Conservation (phyloP, 2,797 vertebrate genomes). For the Oreonectes daqikongensis region DNA sequence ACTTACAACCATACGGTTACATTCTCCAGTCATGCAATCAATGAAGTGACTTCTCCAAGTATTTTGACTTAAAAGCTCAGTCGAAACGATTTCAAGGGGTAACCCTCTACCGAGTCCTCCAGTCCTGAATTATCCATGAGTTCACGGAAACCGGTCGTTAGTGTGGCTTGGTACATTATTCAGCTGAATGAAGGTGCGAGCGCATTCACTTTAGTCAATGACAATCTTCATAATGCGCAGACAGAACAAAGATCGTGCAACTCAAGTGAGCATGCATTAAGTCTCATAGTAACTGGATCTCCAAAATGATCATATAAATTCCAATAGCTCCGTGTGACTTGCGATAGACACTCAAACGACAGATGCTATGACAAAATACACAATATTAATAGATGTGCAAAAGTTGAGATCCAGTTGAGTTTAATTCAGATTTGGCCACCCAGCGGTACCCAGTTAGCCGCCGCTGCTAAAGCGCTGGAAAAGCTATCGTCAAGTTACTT, state of each 20-base stretch:
- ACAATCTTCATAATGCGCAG: neutral
- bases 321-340: neutral
- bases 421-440: neutral
- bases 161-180: conserved; percentile 14
- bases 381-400: neutral
- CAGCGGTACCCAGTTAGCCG: neutral
- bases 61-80: neutral
- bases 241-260: conserved; percentile 9
- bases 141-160: conserved; percentile 20
- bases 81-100: neutral
- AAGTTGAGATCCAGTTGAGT: neutral
- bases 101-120: conserved; percentile 10
- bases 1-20: conserved; percentile 20
- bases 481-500: conserved; percentile 9
- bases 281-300: neutral
- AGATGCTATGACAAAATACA: neutral
- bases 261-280: neutral
- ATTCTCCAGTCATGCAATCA: neutral
- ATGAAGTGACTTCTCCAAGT: neutral
- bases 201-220: neutral
- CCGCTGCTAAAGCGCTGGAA: conserved; percentile 23
- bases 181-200: conserved; percentile 16
- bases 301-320: neutral
- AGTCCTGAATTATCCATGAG: conserved; percentile 40
- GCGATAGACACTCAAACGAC: too few species aligned